These are phyloP conservation scores for Manduca sexta DNA, from an alignment of 1,140 invertebrate genomes.

Conservation along the genomic window DNA sequence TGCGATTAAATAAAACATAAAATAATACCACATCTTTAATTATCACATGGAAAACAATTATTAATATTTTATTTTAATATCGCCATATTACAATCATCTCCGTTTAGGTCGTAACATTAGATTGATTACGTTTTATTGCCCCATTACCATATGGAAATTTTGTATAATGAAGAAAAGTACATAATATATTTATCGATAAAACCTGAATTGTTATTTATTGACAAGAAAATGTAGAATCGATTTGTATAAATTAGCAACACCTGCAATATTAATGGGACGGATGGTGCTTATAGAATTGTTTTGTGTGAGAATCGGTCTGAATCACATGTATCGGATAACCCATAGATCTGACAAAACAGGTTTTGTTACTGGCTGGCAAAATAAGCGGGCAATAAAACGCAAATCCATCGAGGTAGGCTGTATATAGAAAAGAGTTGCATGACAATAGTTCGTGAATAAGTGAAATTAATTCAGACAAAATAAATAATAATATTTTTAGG, in stretches of 20 bases:
- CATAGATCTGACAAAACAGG: conserved; percentile 16
- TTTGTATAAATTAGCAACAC: conserved; percentile 59
- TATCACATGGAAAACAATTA: background rate
- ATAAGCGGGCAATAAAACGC: conserved; percentile 12
- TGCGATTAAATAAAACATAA: no score
- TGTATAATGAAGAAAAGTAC: conserved; percentile 11
- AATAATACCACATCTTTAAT: no score
- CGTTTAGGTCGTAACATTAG: conserved; percentile 5
- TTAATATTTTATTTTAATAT: conserved; percentile 4
- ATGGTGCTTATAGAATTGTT: conserved; percentile 30
- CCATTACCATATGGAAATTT: conserved; percentile 3
- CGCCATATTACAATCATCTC: background rate
- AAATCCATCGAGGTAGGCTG: no score
- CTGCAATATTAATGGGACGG: conserved; percentile 39
- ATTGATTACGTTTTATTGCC: conserved; percentile 9
- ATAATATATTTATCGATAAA: conserved; percentile 5
- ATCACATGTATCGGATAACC: conserved; percentile 13
- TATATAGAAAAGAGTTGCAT: no score
- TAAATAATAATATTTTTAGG: no score
- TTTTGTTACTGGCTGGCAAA: conserved; percentile 23
- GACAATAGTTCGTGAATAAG: no score
- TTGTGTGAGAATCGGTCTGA: conserved; percentile 16
- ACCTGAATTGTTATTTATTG: conserved; percentile 5
- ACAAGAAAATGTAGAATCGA: conserved; percentile 27
- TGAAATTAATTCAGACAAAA: no score